phyloP scores from a whole-genome alignment of 2,113 vertebrate genomes.

The Onychostoma macrolepis region DNA sequence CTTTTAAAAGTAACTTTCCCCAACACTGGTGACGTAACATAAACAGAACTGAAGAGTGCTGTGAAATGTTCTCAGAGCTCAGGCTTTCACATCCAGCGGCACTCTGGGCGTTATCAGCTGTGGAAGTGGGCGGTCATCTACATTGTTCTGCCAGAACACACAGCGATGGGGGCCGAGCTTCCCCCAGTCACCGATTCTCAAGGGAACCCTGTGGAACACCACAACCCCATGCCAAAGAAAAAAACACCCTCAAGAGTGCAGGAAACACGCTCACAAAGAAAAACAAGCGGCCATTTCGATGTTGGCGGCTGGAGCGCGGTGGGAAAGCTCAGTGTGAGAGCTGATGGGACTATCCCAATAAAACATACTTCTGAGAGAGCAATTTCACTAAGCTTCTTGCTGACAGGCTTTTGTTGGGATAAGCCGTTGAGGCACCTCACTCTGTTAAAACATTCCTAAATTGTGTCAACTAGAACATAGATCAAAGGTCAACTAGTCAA shows the following conservation, averaged over 20 bases:
- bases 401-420: constrained; percentile 28
- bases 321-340: constrained; percentile 44
- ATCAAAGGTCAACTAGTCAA: background rate
- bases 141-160: constrained; percentile 64
- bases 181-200: constrained; percentile 34
- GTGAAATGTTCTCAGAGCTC: constrained; percentile 66
- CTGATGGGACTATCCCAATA: constrained; percentile 36
- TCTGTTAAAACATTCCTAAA: constrained; percentile 31
- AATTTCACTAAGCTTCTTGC: background rate
- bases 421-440: background rate
- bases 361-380: constrained; percentile 24
- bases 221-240: constrained; percentile 59
- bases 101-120: constrained; percentile 68
- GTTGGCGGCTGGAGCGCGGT: constrained; percentile 39
- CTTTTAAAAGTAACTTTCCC: background rate
- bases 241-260: constrained; percentile 54
- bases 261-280: constrained; percentile 66
- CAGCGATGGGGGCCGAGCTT: constrained; percentile 37
- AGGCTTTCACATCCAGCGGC: constrained; percentile 60
- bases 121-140: constrained; percentile 68
- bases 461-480: constrained; percentile 33
- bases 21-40: constrained; percentile 55
- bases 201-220: constrained; percentile 46
- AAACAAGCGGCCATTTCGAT: constrained; percentile 50
- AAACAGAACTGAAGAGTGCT: constrained; percentile 62